A percentile compares a stretch with the other conserved stretches of the same genome.
Evolutionary conservation across 2,113 vertebrate genomes (phyloP).

Genomic region (Xiphophorus maculatus): DNA sequence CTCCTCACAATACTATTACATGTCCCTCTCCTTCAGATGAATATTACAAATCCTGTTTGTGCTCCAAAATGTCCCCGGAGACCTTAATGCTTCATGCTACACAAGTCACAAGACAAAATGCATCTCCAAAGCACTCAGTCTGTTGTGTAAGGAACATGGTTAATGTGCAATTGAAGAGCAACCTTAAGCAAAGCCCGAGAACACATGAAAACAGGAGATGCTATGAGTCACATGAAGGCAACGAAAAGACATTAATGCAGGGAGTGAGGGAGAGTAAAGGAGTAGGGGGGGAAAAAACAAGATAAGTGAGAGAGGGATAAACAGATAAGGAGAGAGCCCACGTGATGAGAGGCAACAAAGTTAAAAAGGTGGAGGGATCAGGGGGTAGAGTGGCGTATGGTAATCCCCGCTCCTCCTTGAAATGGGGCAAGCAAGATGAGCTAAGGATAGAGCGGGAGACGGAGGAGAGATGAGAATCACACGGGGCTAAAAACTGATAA

Average conservation of each 20-base stretch:
- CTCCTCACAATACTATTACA: conserved; percentile 21
- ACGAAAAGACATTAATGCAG: conserved; percentile 56
- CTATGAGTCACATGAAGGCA: conserved; percentile 63
- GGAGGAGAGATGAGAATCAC: conserved; percentile 43
- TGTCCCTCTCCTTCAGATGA: conserved; percentile 23
- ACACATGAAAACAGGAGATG: conserved; percentile 6
- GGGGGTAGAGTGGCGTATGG: conserved; percentile 50
- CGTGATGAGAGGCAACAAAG: conserved; percentile 56
- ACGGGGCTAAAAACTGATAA: conserved; percentile 53
- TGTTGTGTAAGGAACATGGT: conserved; percentile 20
- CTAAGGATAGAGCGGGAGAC: conserved; percentile 26
- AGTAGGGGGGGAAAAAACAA: not conserved
- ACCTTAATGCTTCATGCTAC: conserved; percentile 22
- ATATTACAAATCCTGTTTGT: conserved; percentile 37
- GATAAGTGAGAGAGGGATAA: conserved; percentile 69
- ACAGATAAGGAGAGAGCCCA: conserved; percentile 64
- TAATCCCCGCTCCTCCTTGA: conserved; percentile 56
- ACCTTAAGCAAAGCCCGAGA: conserved; percentile 43
- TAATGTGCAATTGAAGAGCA: conserved; percentile 37
- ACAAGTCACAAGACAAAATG: conserved; percentile 9
- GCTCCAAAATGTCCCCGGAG: conserved; percentile 33
- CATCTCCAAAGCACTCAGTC: conserved; percentile 8
- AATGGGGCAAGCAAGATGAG: conserved; percentile 16
- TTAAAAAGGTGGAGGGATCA: conserved; percentile 59
- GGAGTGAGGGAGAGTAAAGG: conserved; percentile 17